A percentile compares a stretch with the other conserved stretches of the same genome.
phyloP scores from a whole-genome alignment of 2,113 vertebrate genomes.

The Fregata magnificens region DNA sequence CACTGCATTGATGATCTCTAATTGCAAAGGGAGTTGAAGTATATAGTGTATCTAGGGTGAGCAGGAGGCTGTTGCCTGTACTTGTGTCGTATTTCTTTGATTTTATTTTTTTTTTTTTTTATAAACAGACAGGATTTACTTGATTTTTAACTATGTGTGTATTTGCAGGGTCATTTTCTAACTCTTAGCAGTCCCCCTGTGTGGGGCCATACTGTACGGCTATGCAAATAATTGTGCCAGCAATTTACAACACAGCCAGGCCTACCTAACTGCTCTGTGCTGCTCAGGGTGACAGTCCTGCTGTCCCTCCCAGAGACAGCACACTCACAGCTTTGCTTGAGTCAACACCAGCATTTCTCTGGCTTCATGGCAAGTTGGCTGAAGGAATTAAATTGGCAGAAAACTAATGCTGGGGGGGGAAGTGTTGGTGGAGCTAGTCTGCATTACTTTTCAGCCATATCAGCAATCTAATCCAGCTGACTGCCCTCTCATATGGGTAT shows the following conservation, averaged over 20 bases:
- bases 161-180: not conserved
- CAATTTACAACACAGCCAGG: fast-evolving
- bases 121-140: not conserved
- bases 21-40: not conserved
- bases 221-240: not conserved
- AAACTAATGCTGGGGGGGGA: not conserved
- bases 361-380: not conserved
- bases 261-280: not conserved
- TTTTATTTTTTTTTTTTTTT: too few species aligned
- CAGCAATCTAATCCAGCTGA: not conserved
- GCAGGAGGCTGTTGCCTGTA: not conserved
- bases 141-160: not conserved
- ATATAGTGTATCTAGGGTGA: not conserved
- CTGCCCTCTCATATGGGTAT: not conserved
- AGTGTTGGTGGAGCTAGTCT: not conserved
- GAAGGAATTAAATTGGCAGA: not conserved
- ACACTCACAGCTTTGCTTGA: not conserved
- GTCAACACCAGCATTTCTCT: not conserved
- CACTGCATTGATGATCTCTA: not conserved
- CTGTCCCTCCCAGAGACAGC: not conserved
- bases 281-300: not conserved
- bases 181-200: not conserved
- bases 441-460: not conserved
- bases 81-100: not conserved
- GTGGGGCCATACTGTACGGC: fast-evolving